Evolutionary conservation across 2,797 vertebrate genomes (phyloP), one percentile per base, ranked within the genome.

Genomic region (Chromis chromis): DNA sequence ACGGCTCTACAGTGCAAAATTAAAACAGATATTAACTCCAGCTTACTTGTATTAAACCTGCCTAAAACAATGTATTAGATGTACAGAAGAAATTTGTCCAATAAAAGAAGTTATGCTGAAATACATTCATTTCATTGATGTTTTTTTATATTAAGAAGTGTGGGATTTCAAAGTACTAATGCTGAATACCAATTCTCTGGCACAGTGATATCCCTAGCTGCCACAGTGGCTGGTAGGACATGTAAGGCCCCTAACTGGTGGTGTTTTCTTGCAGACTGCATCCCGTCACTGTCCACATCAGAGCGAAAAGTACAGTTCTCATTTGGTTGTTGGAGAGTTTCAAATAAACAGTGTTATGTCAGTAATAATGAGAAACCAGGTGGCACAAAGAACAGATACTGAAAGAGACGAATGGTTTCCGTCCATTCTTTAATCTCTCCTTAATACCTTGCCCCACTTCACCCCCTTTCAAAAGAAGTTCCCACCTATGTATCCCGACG

Each of bases 391-490:
- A 83, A 74, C 49, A 27, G 60, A 81, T 65, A 70, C 57, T 54
- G 56, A 67, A 64, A 62, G 22, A 67, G 50, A 70, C 28, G 24
- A 64, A 67, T 28, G 53, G 42, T 56, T 66, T 70, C 12, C 19
- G 56, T 76, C 73, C 66, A 3, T 70, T 63, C 62, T 62, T 68
- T 71, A 22, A 39, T n/a, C 8, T 19, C 54, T 54, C n/a, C 33
- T 49, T 39, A 33, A 71, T 4, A 49, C 46, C n/a, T 49, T 13
- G 31, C 39, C 64, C 2, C 14, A 49, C n/a, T 22, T 36, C 19
- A 17, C 62, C 46, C 54, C 28, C 33, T 63, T 8, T 71, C 81
- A 88, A 86, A 88, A 89, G 81, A 89, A 1, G 68, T 69, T 91
- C 81, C 87, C 87, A 53, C 76, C 77, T 4, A 54, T 68, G 54